Conservation (phyloP, 1,140 invertebrate genomes). For the Drosophila arawakana region DNA sequence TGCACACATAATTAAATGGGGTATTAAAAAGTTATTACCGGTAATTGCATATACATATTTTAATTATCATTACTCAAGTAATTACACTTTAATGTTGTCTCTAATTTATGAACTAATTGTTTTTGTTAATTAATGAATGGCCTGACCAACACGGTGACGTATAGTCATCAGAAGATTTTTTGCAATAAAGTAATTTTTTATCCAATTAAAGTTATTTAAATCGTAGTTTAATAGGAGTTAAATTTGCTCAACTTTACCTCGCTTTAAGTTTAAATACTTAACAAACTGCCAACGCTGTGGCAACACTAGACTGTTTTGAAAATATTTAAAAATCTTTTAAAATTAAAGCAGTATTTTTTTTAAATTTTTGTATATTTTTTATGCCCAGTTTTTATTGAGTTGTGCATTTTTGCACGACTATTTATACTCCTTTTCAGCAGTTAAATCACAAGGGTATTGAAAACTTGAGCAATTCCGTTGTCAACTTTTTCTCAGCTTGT, state of each 20-base stretch:
- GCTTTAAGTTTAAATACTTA: no score
- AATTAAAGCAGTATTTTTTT: no score
- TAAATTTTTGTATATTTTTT: no score
- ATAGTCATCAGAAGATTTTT: neutral
- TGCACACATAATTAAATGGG: constrained; percentile 33
- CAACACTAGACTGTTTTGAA: no score
- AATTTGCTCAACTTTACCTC: no score
- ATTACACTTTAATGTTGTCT: constrained; percentile 30
- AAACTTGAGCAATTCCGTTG: neutral
- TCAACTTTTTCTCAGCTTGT: neutral
- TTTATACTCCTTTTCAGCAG: neutral
- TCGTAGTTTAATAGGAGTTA: no score
- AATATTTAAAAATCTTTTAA: no score
- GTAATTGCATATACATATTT: constrained; percentile 34
- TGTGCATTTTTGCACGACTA: neutral
- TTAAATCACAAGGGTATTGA: constrained; percentile 18
- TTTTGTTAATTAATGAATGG: neutral
- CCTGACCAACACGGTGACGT: neutral
- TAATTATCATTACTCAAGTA: constrained; percentile 35
- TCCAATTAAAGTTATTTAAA: no score
- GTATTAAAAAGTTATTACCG: constrained; percentile 36
- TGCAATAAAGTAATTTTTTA: no score
- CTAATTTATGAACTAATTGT: constrained; percentile 4
- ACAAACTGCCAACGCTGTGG: no score
- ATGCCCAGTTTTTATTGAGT: no score